Evolutionary conservation across 2,113 vertebrate genomes (phyloP).

Genomic region (Nothocercus nigrocapillus): DNA sequence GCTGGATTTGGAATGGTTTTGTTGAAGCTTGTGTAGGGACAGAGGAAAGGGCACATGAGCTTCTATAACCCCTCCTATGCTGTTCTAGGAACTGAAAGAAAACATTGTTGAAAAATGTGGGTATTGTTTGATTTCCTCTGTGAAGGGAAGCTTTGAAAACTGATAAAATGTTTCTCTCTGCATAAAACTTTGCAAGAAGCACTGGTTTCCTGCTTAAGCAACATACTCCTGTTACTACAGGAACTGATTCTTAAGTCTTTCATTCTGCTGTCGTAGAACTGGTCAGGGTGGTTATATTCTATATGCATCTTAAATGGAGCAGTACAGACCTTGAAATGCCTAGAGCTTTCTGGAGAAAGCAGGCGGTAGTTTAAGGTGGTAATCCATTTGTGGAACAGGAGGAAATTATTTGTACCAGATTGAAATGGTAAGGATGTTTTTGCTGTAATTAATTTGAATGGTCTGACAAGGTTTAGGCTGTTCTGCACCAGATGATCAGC

Average conservation of each 20-base stretch:
- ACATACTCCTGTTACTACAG: not conserved
- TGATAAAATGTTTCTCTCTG: not conserved
- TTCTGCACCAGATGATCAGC: not conserved
- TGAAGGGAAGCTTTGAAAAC: not conserved
- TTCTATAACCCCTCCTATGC: not conserved
- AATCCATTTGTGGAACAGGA: rapidly evolving
- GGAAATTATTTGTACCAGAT: not conserved
- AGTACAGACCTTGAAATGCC: not conserved
- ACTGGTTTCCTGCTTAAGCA: not conserved
- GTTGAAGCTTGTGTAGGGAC: not conserved
- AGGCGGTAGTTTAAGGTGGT: not conserved
- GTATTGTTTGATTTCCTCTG: not conserved
- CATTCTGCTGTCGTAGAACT: not conserved
- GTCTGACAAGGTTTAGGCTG: not conserved
- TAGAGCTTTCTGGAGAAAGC: not conserved
- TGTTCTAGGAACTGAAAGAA: not conserved
- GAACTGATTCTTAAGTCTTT: not conserved
- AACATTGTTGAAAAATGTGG: not conserved
- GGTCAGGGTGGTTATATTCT: not conserved
- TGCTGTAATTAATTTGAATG: not conserved
- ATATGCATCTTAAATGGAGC: not conserved
- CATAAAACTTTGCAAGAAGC: not conserved
- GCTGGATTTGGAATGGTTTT: rapidly evolving
- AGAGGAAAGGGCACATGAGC: not conserved
- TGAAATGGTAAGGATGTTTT: not conserved